These are phyloP conservation scores for Aspidoscelis tigris DNA, from an alignment of 2,113 vertebrate genomes.

Conservation along the genomic window DNA sequence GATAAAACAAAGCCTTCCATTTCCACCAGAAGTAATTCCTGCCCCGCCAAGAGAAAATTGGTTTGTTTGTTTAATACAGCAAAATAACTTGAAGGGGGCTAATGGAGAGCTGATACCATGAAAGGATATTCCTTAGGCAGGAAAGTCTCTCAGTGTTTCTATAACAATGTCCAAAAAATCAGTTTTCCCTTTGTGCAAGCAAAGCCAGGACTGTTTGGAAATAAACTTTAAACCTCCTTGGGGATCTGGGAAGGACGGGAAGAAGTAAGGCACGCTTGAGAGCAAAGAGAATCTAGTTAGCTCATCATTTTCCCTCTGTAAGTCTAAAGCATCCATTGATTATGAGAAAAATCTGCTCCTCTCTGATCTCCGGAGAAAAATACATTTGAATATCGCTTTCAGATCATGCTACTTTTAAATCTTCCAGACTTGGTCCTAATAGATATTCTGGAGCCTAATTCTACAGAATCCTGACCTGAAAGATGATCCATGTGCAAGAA, in stretches of 20 bases:
- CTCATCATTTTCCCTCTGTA: constrained; percentile 36
- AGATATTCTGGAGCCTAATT: constrained; percentile 44
- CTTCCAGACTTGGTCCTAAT: constrained; percentile 21
- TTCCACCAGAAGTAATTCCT: constrained; percentile 57
- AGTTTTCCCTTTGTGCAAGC: neutral
- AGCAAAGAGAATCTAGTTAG: constrained; percentile 32
- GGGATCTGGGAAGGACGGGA: constrained; percentile 1
- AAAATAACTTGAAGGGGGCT: constrained; percentile 55
- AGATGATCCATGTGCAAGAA: neutral
- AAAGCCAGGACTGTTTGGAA: constrained; percentile 56
- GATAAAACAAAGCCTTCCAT: constrained; percentile 61
- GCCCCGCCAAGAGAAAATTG: constrained; percentile 66
- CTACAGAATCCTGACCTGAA: constrained; percentile 23
- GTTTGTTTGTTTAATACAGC: constrained; percentile 63
- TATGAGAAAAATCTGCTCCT: constrained; percentile 47
- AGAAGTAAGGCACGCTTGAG: constrained; percentile 31
- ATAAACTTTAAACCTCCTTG: constrained; percentile 57
- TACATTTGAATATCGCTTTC: constrained; percentile 31
- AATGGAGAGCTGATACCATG: constrained; percentile 60
- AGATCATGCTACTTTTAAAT: constrained; percentile 7
- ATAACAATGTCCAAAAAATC: constrained; percentile 45
- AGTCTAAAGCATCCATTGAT: constrained; percentile 43
- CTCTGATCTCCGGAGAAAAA: constrained; percentile 30
- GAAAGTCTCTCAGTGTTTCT: constrained; percentile 50
- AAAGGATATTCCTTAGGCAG: constrained; percentile 53